Evolutionary conservation across 2,113 vertebrate species (phyloP), one percentile per base, ranked within the genome.

Genomic region (Pithys albifrons): DNA sequence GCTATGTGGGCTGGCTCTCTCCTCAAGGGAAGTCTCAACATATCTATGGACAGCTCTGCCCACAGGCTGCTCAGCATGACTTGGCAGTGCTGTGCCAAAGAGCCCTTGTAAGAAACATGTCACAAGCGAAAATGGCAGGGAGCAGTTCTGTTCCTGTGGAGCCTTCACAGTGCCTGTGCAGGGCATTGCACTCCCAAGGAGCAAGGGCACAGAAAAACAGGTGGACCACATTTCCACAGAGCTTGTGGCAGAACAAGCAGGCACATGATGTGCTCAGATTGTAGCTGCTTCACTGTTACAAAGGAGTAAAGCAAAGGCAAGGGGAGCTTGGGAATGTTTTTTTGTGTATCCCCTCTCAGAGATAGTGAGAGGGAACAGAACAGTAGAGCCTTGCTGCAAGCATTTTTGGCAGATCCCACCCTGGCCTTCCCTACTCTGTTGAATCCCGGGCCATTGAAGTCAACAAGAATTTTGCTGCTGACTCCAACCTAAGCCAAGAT

Each of bases 401-500:
- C 11, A 31, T 39, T 88, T 88, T 62, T 83, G 89, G 54, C 72
- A 85, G 55, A 65, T 16, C 51, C 11, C n/a, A 28, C 13, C 22
- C 24, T 58, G 43, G 49, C 23, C 28, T 87, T 31, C 14, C 24
- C 11, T 9, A 14, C 27, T 70, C 37, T 58, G 33, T 19, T 45
- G 58, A 93, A 85, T 45, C n/a, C 43, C 6, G 5, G 54, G 54
- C 31, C 37, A 9, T 1, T 62, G 54, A 70, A 79, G n/a, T 73
- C 62, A 77, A 65, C 10, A 82, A 29, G 70, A 76, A 61, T 82
- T 72, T 85, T 79, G 37, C 46, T 85, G 71, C 73, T 55, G 91
- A 37, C 62, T 82, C 82, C 62, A 67, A 10, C 25, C 46, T 90
- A 88, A 94, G 74, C 74, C 58, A 91, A 85, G 64, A 88, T 91